Evolutionary conservation across 53 echinoderm and acorn worm species (phyloP).

Genomic region (Paracentrotus lividus): DNA sequence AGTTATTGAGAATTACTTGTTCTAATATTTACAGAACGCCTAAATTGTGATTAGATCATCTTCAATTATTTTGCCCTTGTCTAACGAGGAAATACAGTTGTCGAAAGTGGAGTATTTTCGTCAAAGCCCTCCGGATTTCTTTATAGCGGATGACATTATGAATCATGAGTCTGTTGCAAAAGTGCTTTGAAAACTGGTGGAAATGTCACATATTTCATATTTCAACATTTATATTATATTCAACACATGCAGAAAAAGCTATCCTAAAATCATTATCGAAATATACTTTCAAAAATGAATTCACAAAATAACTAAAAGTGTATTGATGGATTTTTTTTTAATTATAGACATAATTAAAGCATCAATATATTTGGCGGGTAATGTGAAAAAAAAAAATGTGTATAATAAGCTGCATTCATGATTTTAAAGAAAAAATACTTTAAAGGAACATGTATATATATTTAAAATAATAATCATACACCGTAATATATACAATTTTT

Average conservation of each 20-base stretch:
- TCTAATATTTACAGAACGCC: constrained; percentile 24
- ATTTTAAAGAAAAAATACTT: background rate
- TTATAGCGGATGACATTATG: background rate
- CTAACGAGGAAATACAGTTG: background rate
- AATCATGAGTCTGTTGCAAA: background rate
- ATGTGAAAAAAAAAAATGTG: background rate
- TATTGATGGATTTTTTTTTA: too few relatives aligned
- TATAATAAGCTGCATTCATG: background rate
- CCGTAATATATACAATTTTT: background rate
- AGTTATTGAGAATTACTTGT: background rate
- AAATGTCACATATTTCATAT: background rate
- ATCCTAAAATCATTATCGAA: too few relatives aligned
- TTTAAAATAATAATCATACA: background rate
- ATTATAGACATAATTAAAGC: too few relatives aligned
- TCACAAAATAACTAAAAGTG: background rate
- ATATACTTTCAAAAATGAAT: background rate
- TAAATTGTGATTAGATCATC: constrained; percentile 20
- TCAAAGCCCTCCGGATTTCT: background rate
- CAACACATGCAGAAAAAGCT: too few relatives aligned
- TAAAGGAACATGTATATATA: background rate
- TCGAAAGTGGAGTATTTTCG: constrained; percentile 38
- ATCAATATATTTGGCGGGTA: too few relatives aligned
- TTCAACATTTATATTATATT: background rate
- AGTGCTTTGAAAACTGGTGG: constrained; percentile 9
- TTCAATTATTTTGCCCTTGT: background rate